Conservation (phyloP, 2,797 vertebrate species). For the Serranus cabrilla region DNA sequence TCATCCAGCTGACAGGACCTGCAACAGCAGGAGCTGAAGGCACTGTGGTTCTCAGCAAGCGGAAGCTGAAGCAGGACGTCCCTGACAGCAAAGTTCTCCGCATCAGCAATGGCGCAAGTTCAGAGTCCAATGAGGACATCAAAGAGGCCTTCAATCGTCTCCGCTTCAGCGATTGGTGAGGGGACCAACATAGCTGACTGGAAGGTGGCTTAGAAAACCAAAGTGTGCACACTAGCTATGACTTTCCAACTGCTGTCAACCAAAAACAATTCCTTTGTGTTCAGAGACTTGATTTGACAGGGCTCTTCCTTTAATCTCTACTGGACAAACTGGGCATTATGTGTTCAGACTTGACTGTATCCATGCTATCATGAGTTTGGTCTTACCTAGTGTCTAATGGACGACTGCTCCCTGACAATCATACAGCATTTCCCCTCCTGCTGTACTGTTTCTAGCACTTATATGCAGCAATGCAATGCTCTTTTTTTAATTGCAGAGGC, state of each 20-base stretch:
- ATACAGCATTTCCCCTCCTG: slow-evolving; percentile 13
- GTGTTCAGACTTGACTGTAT: slow-evolving; percentile 4
- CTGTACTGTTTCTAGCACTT: slow-evolving; percentile 54
- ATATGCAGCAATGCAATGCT: slow-evolving; percentile 19
- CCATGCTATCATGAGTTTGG: slow-evolving; percentile 2
- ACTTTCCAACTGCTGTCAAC: slow-evolving; percentile 53
- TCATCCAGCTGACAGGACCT: slow-evolving; percentile 88
- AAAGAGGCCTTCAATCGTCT: slow-evolving; percentile 89
- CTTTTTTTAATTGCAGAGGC: slow-evolving; percentile 13
- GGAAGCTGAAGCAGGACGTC: slow-evolving; percentile 90
- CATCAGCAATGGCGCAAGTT: slow-evolving; percentile 60
- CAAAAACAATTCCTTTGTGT: slow-evolving; percentile 40
- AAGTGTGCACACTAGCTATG: slow-evolving; percentile 32
- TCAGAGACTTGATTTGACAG: slow-evolving; percentile 21
- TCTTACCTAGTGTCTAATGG: slow-evolving; percentile 15
- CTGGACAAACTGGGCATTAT: slow-evolving; percentile 14
- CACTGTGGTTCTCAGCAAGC: slow-evolving; percentile 88
- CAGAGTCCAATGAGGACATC: slow-evolving; percentile 78
- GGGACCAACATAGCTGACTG: not conserved
- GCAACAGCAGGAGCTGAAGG: slow-evolving; percentile 43
- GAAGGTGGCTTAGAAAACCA: slow-evolving; percentile 15
- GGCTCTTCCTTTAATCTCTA: slow-evolving; percentile 11
- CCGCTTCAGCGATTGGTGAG: slow-evolving; percentile 86
- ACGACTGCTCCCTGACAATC: slow-evolving; percentile 48
- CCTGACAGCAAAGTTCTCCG: slow-evolving; percentile 77